These are phyloP conservation scores for Aselliscus stoliczkanus DNA, from an alignment of 2,797 vertebrate genomes.

Conservation along the genomic window DNA sequence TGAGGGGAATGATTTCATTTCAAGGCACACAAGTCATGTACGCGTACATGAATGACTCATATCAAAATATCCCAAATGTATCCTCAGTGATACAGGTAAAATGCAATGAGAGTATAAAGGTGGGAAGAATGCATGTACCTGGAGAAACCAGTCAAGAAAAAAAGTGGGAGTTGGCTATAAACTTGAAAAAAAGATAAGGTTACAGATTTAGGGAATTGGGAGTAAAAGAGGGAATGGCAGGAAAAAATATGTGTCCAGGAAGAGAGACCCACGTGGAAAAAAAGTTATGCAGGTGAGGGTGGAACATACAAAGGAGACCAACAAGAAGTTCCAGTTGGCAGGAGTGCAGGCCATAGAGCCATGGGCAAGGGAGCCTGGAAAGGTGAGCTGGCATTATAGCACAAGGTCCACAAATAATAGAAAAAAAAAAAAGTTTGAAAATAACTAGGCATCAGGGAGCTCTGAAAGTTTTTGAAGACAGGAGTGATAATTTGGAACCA, in stretches of 20 bases:
- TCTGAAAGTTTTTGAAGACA: background rate
- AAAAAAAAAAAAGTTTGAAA: background rate
- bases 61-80: background rate
- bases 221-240: background rate
- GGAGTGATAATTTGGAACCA: background rate
- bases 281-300: background rate
- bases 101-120: background rate
- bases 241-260: background rate
- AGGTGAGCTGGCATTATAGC: background rate
- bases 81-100: background rate
- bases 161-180: background rate
- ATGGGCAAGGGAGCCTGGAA: background rate
- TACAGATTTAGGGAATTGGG: background rate
- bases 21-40: background rate
- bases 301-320: rapidly evolving
- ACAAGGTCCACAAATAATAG: background rate
- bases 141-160: background rate
- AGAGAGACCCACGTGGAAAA: background rate
- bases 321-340: background rate
- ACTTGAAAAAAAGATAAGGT: background rate
- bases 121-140: background rate
- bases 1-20: background rate
- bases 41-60: background rate
- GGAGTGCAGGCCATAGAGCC: background rate
- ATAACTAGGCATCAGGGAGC: background rate